Base-by-base conservation (phyloP, 2,113 vertebrate species). In the Chascanopsetta lugubris region DNA sequence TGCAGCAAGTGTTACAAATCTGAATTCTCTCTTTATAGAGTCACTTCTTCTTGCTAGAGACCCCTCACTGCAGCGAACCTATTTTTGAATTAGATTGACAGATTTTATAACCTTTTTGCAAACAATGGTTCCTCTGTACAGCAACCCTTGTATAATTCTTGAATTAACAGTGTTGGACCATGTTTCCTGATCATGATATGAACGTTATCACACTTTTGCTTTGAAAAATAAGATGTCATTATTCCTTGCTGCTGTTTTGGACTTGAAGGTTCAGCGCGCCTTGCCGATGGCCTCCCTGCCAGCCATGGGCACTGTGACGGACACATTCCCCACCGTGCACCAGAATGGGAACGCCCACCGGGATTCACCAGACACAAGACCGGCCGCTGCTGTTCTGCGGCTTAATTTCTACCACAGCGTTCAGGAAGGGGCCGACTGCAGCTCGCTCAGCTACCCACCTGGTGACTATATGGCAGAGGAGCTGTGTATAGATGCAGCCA, bases 381-480 rank as follows among this genome's bases (percentile, higher is more conserved):
- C 87, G 77, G 34, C 55, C 21, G 11, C 64, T 77, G 48, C 60
- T 11, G 84, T 91, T 38, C 89, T 99, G 67, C 93, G 91, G 59
- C 90, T 98, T 55, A 93, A 94, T 68, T 93, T 97, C 51, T 98
- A 97, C 88, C 90, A 94, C 83, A 61, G 69, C 69, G 62, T 60
- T 56, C 90, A 92, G 68, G 93, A 82, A 58, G 66, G 90, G 77
- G 70, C 54, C 61, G n/a, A 92, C 86, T 22, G 82, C 71, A 86
- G 89, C 70, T 87, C 89, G 42, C 89, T 98, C 60, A 86, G 81
- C 5, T 96, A 94, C 89, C 91, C 94, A 60, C 68, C 89, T 36
- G 97, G 95, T 49, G 91, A 96, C 36, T 95, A 98, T 69, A 83
- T 95, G 73, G 93, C 94, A 1, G 96, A 99, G 88, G 95, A 98